These are phyloP conservation scores for Pachycephus smyrnensis DNA, from an alignment of 2,888 invertebrate genomes.

Conservation along the genomic window DNA sequence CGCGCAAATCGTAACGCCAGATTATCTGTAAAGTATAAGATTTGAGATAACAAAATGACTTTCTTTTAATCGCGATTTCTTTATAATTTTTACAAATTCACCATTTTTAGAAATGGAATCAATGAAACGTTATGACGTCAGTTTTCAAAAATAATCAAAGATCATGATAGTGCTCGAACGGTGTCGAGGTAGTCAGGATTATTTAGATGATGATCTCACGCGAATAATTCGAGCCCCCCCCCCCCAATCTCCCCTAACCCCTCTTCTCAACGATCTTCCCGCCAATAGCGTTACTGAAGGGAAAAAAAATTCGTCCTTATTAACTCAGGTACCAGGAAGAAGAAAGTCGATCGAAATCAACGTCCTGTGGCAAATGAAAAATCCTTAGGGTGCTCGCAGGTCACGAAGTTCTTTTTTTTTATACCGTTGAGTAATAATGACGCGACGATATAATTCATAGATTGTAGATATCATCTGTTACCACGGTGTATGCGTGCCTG, in stretches of 20 bases:
- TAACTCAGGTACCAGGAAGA: neutral
- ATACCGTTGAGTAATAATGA: neutral
- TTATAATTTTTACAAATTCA: neutral
- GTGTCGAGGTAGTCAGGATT: neutral
- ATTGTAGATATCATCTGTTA: neutral
- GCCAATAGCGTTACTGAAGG: neutral
- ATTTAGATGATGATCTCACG: constrained; percentile 3
- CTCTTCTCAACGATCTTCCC: neutral
- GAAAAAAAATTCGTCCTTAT: neutral
- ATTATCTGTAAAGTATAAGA: neutral
- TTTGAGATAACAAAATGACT: neutral
- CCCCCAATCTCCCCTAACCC: neutral
- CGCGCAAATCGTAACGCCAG: neutral
- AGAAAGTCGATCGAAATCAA: neutral
- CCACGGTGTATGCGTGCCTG: neutral
- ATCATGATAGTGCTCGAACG: neutral
- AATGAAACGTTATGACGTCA: neutral
- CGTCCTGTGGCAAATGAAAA: neutral
- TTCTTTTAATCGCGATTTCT: constrained; percentile 1
- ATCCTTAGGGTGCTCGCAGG: neutral
- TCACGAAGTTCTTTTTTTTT: neutral
- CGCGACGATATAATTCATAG: neutral
- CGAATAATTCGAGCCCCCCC: neutral
- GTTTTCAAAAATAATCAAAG: neutral
- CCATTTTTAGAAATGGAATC: neutral